A percentile compares a stretch with the other conserved stretches of the same genome.
Evolutionary conservation across 2,113 vertebrate genomes (phyloP).

Genomic region (Thalassarche chlororhynchos): DNA sequence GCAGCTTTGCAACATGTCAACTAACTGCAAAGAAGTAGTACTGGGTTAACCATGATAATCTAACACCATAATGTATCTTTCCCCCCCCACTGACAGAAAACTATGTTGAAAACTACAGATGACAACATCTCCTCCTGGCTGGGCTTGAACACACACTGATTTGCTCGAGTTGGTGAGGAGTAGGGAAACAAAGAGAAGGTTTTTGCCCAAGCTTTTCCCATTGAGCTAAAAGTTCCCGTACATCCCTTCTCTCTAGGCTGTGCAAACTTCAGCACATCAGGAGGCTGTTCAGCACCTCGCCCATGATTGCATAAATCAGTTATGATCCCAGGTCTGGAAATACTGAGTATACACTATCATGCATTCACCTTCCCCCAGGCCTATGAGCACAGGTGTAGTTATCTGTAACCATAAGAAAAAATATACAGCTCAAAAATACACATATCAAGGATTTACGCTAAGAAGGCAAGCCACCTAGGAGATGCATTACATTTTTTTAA

Average conservation of each 20-base stretch:
- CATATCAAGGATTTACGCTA: background rate
- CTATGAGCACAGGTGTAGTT: background rate
- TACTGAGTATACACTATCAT: background rate
- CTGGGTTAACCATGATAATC: background rate
- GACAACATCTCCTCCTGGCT: background rate
- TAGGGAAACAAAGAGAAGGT: background rate
- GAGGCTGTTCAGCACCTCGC: background rate
- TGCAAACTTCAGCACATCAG: background rate
- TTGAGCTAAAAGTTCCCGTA: rapidly evolving
- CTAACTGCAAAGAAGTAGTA: background rate
- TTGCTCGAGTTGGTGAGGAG: background rate
- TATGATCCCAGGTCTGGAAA: background rate
- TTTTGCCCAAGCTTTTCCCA: background rate
- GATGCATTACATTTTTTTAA: background rate
- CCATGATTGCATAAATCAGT: background rate
- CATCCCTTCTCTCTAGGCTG: background rate
- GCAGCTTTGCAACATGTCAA: rapidly evolving
- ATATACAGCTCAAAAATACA: background rate
- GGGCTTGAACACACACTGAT: background rate
- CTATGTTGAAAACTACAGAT: background rate
- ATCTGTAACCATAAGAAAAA: background rate
- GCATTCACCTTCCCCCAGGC: background rate
- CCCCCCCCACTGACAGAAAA: background rate
- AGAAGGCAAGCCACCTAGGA: background rate
- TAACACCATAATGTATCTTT: background rate